These are phyloP conservation scores for Mylabris sibirica DNA, from an alignment of 2,888 invertebrate species.

Conservation along the genomic window DNA sequence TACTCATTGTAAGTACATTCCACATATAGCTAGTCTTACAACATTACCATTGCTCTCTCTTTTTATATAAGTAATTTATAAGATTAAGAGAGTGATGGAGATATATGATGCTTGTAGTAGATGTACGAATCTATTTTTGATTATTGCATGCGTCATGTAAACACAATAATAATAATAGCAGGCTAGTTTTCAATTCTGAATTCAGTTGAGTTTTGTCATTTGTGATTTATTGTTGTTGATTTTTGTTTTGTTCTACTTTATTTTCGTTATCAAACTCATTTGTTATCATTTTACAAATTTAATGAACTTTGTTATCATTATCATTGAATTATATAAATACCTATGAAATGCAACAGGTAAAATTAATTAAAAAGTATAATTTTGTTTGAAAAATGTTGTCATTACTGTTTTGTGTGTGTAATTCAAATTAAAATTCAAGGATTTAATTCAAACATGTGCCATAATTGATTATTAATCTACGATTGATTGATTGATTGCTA, in stretches of 20 bases:
- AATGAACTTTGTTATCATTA: not conserved
- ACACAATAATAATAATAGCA: not conserved
- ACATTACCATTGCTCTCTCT: not conserved
- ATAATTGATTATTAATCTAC: not conserved
- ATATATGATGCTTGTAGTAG: not conserved
- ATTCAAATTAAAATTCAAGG: slow-evolving; percentile 4
- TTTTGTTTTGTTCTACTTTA: not conserved
- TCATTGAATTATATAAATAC: not conserved
- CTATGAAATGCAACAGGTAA: not conserved
- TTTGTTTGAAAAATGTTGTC: not conserved
- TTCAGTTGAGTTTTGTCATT: not conserved
- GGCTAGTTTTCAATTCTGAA: not conserved
- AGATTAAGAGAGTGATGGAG: not conserved
- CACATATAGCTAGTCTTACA: not conserved
- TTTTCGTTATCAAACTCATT: not conserved
- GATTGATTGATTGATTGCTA: not conserved
- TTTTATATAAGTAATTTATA: not conserved
- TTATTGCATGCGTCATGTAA: slow-evolving; percentile 7
- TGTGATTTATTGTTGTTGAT: not conserved
- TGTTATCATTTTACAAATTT: not conserved
- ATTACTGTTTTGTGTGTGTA: not conserved
- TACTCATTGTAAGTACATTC: slow-evolving; percentile 1
- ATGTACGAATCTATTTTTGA: not conserved
- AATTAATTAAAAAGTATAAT: not conserved
- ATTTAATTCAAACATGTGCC: not conserved